A percentile compares a stretch with the other conserved stretches of the same genome.
These are phyloP conservation scores for Morpho achilles DNA, from an alignment of 2,888 invertebrate species.

Conservation along the genomic window DNA sequence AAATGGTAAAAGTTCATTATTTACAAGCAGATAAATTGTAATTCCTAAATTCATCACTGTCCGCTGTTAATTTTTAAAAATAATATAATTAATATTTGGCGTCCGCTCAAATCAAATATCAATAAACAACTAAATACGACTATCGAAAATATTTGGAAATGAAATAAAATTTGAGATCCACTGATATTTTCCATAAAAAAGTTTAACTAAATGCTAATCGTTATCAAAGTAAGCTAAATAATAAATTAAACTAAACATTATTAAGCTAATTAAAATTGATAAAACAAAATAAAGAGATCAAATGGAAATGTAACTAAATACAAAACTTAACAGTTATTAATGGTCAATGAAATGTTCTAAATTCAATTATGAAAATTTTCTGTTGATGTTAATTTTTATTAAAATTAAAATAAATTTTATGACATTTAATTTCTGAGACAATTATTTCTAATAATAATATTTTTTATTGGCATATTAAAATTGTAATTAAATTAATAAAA, in stretches of 20 bases:
- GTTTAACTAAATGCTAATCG: slow-evolving; percentile 42
- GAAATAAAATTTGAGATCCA: slow-evolving; percentile 71
- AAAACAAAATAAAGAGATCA: slow-evolving; percentile 72
- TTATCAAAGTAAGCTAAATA: slow-evolving; percentile 38
- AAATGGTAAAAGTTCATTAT: too few species aligned
- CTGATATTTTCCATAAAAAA: slow-evolving; percentile 38
- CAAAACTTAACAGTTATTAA: slow-evolving; percentile 69
- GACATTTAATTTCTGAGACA: too few species aligned
- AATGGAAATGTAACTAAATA: slow-evolving; percentile 64
- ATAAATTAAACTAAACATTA: slow-evolving; percentile 64
- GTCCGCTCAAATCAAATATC: slow-evolving; percentile 52
- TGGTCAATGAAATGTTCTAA: slow-evolving; percentile 30
- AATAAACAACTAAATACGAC: slow-evolving; percentile 53
- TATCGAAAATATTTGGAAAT: slow-evolving; percentile 73
- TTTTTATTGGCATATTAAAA: too few species aligned
- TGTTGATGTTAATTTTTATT: slow-evolving; percentile 4
- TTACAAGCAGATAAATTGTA: too few species aligned
- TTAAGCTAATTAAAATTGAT: slow-evolving; percentile 56
- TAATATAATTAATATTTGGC: slow-evolving; percentile 73
- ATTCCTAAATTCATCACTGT: too few species aligned
- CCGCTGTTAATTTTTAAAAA: slow-evolving; percentile 1
- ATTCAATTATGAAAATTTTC: slow-evolving; percentile 15
- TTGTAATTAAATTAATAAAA: too few species aligned
- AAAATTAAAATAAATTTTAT: slow-evolving; percentile 1
- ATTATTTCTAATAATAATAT: too few species aligned